phyloP scores from a whole-genome alignment of 92 coral and sea anemone genomes.

The Palythoa grandis region DNA sequence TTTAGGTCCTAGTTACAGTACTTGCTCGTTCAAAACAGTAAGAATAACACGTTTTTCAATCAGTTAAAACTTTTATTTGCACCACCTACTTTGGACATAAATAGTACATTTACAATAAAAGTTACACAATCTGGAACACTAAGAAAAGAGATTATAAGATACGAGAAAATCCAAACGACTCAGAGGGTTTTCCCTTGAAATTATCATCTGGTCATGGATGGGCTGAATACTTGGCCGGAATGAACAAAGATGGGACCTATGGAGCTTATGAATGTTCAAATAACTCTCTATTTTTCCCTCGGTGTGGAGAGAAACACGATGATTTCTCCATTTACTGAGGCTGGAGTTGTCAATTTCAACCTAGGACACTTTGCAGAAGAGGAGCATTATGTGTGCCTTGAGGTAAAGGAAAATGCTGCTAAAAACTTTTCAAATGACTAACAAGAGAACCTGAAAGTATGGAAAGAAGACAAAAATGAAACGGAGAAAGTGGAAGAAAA shows the following conservation, averaged over 20 bases:
- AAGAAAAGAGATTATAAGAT: slow-evolving; percentile 26
- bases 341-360: slow-evolving; percentile 31
- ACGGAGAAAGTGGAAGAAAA: slow-evolving; percentile 37
- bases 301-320: slow-evolving; percentile 28
- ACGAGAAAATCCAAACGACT: slow-evolving; percentile 37
- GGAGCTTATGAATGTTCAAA: slow-evolving; percentile 42
- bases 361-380: slow-evolving; percentile 55
- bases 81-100: slow-evolving; percentile 15
- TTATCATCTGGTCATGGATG: slow-evolving; percentile 19
- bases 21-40: slow-evolving; percentile 28
- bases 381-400: slow-evolving; percentile 25
- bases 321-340: slow-evolving; percentile 37
- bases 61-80: slow-evolving; percentile 15
- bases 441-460: slow-evolving; percentile 46
- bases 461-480: slow-evolving; percentile 45
- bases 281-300: slow-evolving; percentile 21
- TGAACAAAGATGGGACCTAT: slow-evolving; percentile 43
- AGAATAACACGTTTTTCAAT: slow-evolving; percentile 40
- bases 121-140: slow-evolving; percentile 32
- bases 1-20: slow-evolving; percentile 13
- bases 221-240: slow-evolving; percentile 35
- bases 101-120: slow-evolving; percentile 34
- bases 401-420: slow-evolving; percentile 41
- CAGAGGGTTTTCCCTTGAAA: slow-evolving; percentile 39
- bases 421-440: slow-evolving; percentile 40